Percentiles rank a stretch among this genome's conserved stretches.
phyloP scores from a whole-genome alignment of 2,113 vertebrate species.

The Serinus canaria region DNA sequence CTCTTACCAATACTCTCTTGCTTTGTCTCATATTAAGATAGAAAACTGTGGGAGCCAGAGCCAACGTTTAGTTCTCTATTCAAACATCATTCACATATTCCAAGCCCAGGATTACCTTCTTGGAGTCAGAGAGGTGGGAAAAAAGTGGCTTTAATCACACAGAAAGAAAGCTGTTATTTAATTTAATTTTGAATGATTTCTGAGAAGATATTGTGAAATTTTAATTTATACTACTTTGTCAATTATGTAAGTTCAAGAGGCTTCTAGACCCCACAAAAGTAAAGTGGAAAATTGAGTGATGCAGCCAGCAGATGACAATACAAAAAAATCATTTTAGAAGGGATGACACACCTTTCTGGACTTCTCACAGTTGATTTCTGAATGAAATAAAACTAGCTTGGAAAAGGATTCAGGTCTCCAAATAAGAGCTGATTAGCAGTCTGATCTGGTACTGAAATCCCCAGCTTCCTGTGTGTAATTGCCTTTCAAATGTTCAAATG shows the following conservation, averaged over 20 bases:
- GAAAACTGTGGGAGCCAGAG: background rate
- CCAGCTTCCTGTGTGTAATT: slow-evolving; percentile 16
- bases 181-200: background rate
- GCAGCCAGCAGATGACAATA: background rate
- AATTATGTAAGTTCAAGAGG: background rate
- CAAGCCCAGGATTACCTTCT: background rate
- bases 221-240: background rate
- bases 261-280: background rate
- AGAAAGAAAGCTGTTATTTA: background rate
- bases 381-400: background rate
- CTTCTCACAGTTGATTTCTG: background rate
- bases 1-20: background rate
- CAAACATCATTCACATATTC: background rate
- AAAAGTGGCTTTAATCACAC: background rate
- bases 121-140: background rate
- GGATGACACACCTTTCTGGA: background rate
- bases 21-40: background rate
- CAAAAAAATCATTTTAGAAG: background rate
- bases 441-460: slow-evolving; percentile 9
- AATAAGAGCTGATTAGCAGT: slow-evolving; percentile 7
- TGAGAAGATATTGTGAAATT: background rate
- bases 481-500: slow-evolving; percentile 34
- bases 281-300: background rate
- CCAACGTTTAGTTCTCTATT: background rate
- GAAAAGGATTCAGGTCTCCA: background rate